phyloP scores from a whole-genome alignment of 2,888 invertebrate genomes.

The Bombylius discolor region DNA sequence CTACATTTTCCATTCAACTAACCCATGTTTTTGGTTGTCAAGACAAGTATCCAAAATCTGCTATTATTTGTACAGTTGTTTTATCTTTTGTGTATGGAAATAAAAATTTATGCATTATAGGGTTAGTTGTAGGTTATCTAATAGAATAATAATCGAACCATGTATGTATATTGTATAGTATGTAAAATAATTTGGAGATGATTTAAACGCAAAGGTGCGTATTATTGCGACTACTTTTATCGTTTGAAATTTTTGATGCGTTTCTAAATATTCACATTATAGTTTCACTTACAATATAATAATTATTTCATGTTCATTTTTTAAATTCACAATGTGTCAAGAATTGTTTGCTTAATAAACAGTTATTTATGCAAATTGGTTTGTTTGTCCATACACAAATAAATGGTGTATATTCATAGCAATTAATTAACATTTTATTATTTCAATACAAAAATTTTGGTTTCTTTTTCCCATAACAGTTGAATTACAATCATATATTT shows the following conservation, averaged over 20 bases:
- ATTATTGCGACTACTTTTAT: conserved; percentile 1
- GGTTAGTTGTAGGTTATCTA: too few relatives aligned
- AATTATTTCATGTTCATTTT: too few relatives aligned
- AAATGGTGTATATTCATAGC: conserved; percentile 5
- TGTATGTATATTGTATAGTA: neutral
- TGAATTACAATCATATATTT: too few relatives aligned
- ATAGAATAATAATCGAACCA: too few relatives aligned
- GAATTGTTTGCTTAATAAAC: conserved; percentile 5
- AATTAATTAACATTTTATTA: conserved; percentile 14
- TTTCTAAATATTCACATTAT: conserved; percentile 9
- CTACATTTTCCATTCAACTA: too few relatives aligned
- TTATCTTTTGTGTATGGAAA: too few relatives aligned
- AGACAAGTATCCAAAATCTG: conserved; percentile 1
- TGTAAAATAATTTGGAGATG: neutral
- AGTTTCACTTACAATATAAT: neutral
- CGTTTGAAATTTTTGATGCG: conserved; percentile 9
- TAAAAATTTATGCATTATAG: too few relatives aligned
- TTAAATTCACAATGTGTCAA: neutral
- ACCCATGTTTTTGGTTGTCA: neutral
- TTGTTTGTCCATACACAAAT: too few relatives aligned
- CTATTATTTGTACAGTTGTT: neutral
- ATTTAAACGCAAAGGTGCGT: conserved; percentile 10
- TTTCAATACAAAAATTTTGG: neutral
- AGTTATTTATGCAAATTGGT: conserved; percentile 12
- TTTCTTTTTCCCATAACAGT: neutral